Base-by-base conservation (phyloP, 2,797 vertebrate species). In the Toxotes lorentzi region DNA sequence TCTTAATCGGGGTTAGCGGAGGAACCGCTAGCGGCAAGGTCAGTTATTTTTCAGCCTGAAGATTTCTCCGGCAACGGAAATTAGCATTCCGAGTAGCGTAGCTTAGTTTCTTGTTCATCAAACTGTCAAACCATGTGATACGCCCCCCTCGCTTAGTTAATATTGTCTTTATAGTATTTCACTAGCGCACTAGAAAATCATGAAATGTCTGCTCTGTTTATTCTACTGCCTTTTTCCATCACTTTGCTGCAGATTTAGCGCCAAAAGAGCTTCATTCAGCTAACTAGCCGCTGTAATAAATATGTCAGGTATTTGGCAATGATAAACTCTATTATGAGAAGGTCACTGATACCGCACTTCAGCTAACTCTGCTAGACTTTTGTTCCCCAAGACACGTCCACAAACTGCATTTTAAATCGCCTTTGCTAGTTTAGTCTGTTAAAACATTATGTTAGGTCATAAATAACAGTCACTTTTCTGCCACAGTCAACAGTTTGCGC, bases 21-120 rank as follows among this genome's bases (percentile, higher is more conserved):
- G 97, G 97, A 84, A 99, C 97, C 0, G 97, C 97, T 50, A 97
- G 97, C 77, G 97, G 97, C n/a, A 98, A 98, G 96, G 97, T 98
- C 76, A 78, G 76, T 57, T 2, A 2, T 16, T 27, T 30, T 53
- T 38, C 8, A 27, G 43, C 5, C 14, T 1, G 2, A 19, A 2
- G 1, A 50, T 59, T 1, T 27, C 12, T 16, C 23, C 2, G 21
- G 9, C 0, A 4, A 11, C 17, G 34, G 17, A 45, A 47, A 11
- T 81, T 85, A 73, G 65, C 81, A 70, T 67, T 43, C 17, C 21
- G 14, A 19, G 7, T 76, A 73, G 57, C 65, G 79, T 88, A 87
- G 72, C 79, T 53, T 56, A n/a, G 45, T 38, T 14, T 11, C 35
- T 17, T 62, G 63, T 21, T 54, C 6, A 10, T 8, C 30, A 57